Evolutionary conservation across 2,888 invertebrate species (phyloP).

Genomic region (Notodonta ziczac): DNA sequence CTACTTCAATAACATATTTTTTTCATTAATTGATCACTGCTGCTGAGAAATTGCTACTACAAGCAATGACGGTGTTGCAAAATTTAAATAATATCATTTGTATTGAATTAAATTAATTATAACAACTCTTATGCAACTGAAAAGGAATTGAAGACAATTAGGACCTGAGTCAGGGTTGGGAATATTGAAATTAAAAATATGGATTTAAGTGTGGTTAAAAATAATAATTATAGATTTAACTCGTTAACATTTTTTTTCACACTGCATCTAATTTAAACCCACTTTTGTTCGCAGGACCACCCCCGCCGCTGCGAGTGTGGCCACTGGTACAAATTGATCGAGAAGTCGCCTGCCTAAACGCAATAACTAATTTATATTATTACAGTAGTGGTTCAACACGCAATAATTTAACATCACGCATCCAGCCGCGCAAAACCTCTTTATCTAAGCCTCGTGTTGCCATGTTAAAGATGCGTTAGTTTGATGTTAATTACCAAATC

Average conservation of each 20-base stretch:
- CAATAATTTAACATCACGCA: conserved; percentile 54
- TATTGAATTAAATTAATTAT: too few species aligned
- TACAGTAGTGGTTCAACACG: conserved; percentile 70
- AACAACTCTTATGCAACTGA: background rate
- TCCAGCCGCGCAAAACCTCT: conserved; percentile 53
- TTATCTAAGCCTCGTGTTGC: conserved; percentile 53
- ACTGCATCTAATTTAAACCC: conserved; percentile 4
- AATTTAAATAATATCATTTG: too few species aligned
- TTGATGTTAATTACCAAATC: conserved; percentile 45
- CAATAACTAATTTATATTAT: conserved; percentile 63
- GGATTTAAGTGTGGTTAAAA: too few species aligned
- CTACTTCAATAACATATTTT: too few species aligned
- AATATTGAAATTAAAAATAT: too few species aligned
- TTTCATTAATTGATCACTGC: too few species aligned
- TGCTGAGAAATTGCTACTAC: too few species aligned
- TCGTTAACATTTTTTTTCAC: too few species aligned
- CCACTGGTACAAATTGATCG: conserved; percentile 96
- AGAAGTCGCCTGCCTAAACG: conserved; percentile 88
- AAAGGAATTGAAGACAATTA: too few species aligned
- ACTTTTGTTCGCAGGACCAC: conserved; percentile 85
- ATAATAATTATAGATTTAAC: too few species aligned
- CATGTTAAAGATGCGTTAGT: conserved; percentile 61
- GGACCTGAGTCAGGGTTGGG: too few species aligned
- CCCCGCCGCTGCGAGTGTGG: conserved; percentile 98
- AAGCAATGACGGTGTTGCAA: too few species aligned